Evolutionary conservation across 2,888 invertebrate genomes (phyloP), one percentile per base, ranked within the genome.

Genomic region (Dilophus febrilis): DNA sequence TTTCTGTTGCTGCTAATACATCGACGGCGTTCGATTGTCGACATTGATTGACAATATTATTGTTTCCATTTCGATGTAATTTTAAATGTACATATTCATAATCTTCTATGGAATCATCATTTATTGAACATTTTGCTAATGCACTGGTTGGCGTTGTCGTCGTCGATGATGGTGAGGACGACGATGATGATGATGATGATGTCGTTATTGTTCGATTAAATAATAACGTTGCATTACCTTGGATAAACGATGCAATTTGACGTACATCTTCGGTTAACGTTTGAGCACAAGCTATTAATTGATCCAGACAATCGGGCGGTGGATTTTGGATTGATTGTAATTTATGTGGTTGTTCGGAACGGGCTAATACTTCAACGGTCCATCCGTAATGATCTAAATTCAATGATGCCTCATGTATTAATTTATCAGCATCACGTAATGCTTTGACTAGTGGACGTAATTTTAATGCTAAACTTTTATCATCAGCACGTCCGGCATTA

Each of bases 31-130:
- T 73, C 48, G 79, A 76, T 45, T 76, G 71, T 16, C 76, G 74
- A 3, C 75, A 71, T 26, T 71, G 69, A n/a, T n/a, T n/a, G n/a
- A n/a, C n/a, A n/a, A n/a, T n/a, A n/a, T n/a, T n/a, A n/a, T n/a
- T n/a, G n/a, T n/a, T n/a, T n/a, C n/a, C n/a, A n/a, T n/a, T n/a
- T 47, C 81, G 74, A 51, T 79, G 75, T 3, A 85, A 79, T 57
- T 82, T 76, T 55, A 91, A 67, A 53, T 82, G 80, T 35, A 91
- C 88, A 56, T 92, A 92, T 60, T 91, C 91, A 57, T 88, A 87
- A 56, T 91, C 90, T 53, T 87, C 87, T 39, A 54, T 49, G 48
- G 45, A 46, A 45, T 55, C 56, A 47, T 56, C 57, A 40, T 55
- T 51, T 13, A 40, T 27, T 59, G 65, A 37, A 59, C 8, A 6